These are phyloP conservation scores for Zonotrichia leucophrys DNA, from an alignment of 2,113 vertebrate genomes.

Conservation along the genomic window DNA sequence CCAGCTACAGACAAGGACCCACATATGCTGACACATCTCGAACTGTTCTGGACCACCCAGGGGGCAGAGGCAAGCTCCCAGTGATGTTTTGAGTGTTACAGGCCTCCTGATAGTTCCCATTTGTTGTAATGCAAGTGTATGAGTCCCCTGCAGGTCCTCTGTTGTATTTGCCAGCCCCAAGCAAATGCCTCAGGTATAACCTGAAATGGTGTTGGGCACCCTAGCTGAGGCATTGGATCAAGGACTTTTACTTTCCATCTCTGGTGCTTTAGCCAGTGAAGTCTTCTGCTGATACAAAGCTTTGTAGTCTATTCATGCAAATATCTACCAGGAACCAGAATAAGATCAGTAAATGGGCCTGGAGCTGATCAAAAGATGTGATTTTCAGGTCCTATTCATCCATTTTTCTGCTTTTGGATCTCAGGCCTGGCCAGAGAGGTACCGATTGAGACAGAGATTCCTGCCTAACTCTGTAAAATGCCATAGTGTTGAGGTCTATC, in stretches of 20 bases:
- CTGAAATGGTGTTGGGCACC: not conserved
- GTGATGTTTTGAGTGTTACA: not conserved
- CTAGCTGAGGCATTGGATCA: not conserved
- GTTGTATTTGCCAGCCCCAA: not conserved
- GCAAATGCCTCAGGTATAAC: not conserved
- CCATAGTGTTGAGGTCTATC: not conserved
- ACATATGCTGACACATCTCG: not conserved
- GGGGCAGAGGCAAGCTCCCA: accelerated
- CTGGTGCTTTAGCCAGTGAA: not conserved
- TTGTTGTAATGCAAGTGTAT: accelerated
- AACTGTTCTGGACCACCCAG: not conserved
- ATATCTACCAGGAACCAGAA: not conserved
- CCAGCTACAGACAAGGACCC: not conserved
- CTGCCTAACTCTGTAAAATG: not conserved
- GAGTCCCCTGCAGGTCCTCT: not conserved
- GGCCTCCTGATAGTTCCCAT: no score
- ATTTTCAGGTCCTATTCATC: not conserved
- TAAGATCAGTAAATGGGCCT: not conserved
- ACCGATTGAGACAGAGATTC: not conserved
- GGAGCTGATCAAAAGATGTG: not conserved
- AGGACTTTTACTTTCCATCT: not conserved
- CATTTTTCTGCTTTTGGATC: not conserved
- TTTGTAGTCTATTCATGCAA: not conserved
- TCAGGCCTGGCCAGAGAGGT: not conserved
- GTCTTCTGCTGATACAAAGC: not conserved